Percentiles rank a stretch among this genome's conserved stretches.
Evolutionary conservation across 2,113 vertebrate genomes (phyloP).

Genomic region (Phyllopteryx taeniolatus): DNA sequence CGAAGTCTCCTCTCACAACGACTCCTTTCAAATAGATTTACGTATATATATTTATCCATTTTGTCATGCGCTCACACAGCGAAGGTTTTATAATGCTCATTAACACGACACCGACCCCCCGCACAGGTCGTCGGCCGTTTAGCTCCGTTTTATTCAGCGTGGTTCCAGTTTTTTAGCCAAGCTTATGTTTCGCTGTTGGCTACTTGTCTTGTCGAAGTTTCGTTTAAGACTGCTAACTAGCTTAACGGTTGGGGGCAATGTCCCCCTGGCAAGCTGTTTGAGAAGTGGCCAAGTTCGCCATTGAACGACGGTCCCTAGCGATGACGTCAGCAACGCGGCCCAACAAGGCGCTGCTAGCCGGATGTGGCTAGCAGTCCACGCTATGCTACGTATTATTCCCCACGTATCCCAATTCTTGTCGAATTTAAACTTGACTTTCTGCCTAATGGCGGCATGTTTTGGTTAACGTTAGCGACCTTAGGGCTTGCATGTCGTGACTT

Average conservation of each 20-base stretch:
- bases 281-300: neutral
- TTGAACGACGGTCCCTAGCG: neutral
- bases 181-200: neutral
- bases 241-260: neutral
- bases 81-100: neutral
- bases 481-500: constrained; percentile 43
- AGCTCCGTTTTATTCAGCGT: neutral
- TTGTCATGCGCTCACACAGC: too few species aligned
- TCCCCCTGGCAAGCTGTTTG: neutral
- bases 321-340: constrained; percentile 23
- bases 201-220: neutral
- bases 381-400: neutral
- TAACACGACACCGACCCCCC: neutral
- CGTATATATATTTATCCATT: neutral
- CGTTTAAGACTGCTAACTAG: neutral
- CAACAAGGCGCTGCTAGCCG: neutral
- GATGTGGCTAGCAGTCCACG: neutral
- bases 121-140: neutral
- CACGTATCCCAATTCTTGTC: neutral
- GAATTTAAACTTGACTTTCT: neutral
- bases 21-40: fast-evolving
- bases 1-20: too few species aligned
- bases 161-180: neutral
- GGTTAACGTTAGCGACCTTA: constrained; percentile 19
- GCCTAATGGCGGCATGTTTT: neutral